Evolutionary conservation across 1,140 invertebrate species (phyloP), one percentile per base, ranked within the genome.

Genomic region (Eubasilissa regina): DNA sequence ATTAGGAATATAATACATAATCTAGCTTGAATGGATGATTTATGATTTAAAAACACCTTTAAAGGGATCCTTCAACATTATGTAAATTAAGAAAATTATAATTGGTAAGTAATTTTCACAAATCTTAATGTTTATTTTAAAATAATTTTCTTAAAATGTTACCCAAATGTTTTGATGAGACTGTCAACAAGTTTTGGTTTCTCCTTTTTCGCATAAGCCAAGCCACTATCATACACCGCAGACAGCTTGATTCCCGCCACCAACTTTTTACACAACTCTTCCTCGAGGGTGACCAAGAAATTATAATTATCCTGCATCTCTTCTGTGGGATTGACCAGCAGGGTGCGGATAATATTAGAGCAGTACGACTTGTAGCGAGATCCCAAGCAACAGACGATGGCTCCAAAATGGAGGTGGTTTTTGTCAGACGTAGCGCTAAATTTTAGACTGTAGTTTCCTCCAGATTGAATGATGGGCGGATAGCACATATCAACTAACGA

Each of bases 381-480:
- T 21, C 99, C 99, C 80, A 99, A 88, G 19, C 96, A 96, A 89
- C 97, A 98, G 53, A 98, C 94, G 80, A 99, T 99, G 0, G 97
- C 94, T 55, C 98, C 98, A 90, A 99, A 99, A 87, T 99, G 97
- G 62, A 99, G 87, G 82, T 92, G 92, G 85, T 98, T 98, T 86
- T 99, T 98, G 86, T 99, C 97, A 84, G 97, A 98, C 44, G 92
- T 92, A 56, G 95, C 96, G 86, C 96, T 98, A 86, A 99, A 99
- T 89, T 99, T 99, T 0, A 99, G 90, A 85, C 93, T 97, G 89
- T 99, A 99, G 85, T 97, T 95, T 8, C 97, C 98, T 43, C 98
- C 98, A 81, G 97, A 99, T 86, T 99, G 98, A 85, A 99, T 97
- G 77, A 99, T 99, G 0, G 98, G 95, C 1, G 97, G 97, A 87